Base-by-base conservation (phyloP, 2,888 invertebrate genomes). In the Rhagonycha lutea region DNA sequence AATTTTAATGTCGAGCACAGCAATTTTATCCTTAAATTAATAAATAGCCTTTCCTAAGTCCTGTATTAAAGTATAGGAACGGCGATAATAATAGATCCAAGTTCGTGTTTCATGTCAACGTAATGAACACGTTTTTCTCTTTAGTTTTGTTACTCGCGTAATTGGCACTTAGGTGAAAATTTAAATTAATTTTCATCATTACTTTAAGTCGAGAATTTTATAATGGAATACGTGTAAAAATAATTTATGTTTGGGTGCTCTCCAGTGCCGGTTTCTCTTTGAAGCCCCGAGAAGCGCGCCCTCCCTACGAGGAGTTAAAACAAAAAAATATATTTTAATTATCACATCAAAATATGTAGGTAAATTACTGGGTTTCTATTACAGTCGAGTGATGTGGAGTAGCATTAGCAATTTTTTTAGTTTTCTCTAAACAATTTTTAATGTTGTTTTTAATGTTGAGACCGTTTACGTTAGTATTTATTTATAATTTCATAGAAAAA, bases 21-120 rank as follows among this genome's bases (percentile, higher is more conserved):
- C 47, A 73, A 73, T 69, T 69, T 73, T 14, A 69, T 28, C 60
- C 61, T 62, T 70, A 74, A 77, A 73, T 76, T 76, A 73, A 70
- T 76, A 76, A 77, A 29, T 70, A 69, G 72, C 23, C 18, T 24
- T 12, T 14, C 62, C n/a, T 61, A 14, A 68, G 32, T 26, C 68
- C 70, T 61, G 29, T 47, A 62, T 74, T 74, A 63, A 67, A 65
- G 28, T 65, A 65, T 65, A 65, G 26, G n/a, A 47, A 47, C 47
- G n/a, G n/a, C 47, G 47, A 47, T 47, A 47, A 26, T 74, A 74
- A 73, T 73, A 14, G 69, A 61, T 18, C 60, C 65, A 60, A 24
- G 65, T 63, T 69, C 69, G 61, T 32, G 73, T 69, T 69, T 14
- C 62, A 69, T 73, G 28, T 68, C n/a, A 68, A 68, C 12, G 68